phyloP scores from a whole-genome alignment of 2,888 invertebrate genomes.

The Cataglyphis livida region DNA sequence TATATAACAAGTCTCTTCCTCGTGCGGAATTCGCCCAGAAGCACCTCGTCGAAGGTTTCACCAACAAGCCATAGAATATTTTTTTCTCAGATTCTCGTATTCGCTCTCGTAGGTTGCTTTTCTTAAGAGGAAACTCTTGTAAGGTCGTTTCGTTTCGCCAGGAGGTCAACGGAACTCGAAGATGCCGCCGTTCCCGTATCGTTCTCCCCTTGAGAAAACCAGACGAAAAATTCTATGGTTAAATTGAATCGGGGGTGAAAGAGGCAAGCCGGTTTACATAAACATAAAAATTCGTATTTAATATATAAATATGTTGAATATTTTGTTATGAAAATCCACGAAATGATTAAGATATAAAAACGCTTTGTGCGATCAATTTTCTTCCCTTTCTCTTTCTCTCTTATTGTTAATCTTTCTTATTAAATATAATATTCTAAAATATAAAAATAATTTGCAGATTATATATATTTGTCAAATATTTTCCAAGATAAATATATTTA shows the following conservation, averaged over 20 bases:
- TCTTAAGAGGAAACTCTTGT: conserved; percentile 80
- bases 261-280: conserved; percentile 53
- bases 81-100: conserved; percentile 57
- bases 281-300: conserved; percentile 52
- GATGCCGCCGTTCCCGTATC: conserved; percentile 26
- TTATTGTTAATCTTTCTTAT: not conserved
- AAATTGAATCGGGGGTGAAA: conserved; percentile 40
- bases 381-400: too few relatives aligned
- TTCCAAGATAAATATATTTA: not conserved
- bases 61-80: conserved; percentile 45
- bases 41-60: conserved; percentile 21
- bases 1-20: conserved; percentile 4
- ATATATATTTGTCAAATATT: not conserved
- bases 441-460: not conserved
- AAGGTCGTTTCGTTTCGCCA: conserved; percentile 75
- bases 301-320: conserved; percentile 51
- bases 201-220: conserved; percentile 42
- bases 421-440: not conserved
- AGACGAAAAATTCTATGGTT: conserved; percentile 54
- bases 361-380: not conserved
- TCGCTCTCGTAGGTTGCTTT: conserved; percentile 68
- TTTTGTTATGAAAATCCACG: conserved; percentile 16
- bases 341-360: conserved; percentile 45
- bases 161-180: conserved; percentile 67
- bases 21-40: conserved; percentile 34